phyloP scores from a whole-genome alignment of 2,113 vertebrate species.

The Asarcornis scutulata region DNA sequence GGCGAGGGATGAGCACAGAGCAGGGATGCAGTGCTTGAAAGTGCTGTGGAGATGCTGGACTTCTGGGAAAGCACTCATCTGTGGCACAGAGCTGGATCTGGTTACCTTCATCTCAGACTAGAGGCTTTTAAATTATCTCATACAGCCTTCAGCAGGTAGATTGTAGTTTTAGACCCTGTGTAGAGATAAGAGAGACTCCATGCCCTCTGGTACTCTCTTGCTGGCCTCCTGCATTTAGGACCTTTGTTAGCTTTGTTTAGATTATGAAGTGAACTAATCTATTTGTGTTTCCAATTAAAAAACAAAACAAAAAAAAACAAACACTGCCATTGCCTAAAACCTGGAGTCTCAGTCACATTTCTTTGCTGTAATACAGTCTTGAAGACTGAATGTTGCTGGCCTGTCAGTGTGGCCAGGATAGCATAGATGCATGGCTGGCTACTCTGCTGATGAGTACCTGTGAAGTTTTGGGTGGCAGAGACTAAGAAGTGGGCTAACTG shows the following conservation, averaged over 20 bases:
- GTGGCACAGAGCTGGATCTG: accelerated
- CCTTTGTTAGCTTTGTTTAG: background rate
- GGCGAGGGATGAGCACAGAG: too few relatives aligned
- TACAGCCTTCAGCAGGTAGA: background rate
- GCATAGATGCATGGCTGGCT: background rate
- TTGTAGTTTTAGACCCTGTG: background rate
- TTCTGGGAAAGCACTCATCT: background rate
- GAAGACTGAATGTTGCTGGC: background rate
- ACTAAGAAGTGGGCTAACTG: background rate
- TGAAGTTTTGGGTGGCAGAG: background rate
- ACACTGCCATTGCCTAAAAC: background rate
- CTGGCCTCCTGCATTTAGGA: background rate
- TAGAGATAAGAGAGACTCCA: background rate
- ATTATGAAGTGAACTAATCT: background rate
- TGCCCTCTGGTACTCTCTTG: accelerated
- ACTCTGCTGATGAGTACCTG: background rate
- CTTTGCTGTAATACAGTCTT: background rate
- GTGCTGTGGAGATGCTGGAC: background rate
- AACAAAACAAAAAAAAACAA: background rate
- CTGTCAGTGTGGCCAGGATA: background rate
- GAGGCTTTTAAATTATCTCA: background rate
- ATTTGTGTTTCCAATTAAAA: background rate
- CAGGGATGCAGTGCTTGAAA: background rate
- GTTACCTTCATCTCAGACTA: background rate
- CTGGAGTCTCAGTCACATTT: background rate